Evolutionary conservation across 2,797 vertebrate genomes (phyloP).

Genomic region (Clarias platycephalus): DNA sequence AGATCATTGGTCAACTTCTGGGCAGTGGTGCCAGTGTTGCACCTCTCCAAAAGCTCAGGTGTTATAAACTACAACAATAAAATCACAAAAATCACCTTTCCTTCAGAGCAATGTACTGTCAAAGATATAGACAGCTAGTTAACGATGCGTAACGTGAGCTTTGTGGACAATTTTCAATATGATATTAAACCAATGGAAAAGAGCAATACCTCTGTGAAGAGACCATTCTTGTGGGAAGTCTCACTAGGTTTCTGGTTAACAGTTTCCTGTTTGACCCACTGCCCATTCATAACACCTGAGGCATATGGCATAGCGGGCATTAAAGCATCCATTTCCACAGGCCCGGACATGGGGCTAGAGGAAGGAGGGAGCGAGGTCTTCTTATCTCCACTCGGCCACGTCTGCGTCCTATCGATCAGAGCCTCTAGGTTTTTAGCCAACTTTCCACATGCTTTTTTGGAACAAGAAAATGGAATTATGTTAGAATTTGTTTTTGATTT

Average conservation of each 20-base stretch:
- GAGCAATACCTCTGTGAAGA: slow-evolving; percentile 54
- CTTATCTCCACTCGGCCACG: slow-evolving; percentile 53
- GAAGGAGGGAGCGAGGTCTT: slow-evolving; percentile 34
- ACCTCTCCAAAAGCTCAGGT: slow-evolving; percentile 64
- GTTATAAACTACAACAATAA: slow-evolving; percentile 61
- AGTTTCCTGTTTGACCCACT: slow-evolving; percentile 54
- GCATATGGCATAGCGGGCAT: slow-evolving; percentile 42
- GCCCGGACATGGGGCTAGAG: slow-evolving; percentile 27
- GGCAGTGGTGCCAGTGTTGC: slow-evolving; percentile 66
- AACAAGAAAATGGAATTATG: slow-evolving; percentile 8
- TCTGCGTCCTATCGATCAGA: slow-evolving; percentile 62
- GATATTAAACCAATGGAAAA: neutral
- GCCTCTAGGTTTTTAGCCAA: slow-evolving; percentile 63
- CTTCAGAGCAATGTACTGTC: neutral
- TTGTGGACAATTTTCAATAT: neutral
- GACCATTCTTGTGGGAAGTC: slow-evolving; percentile 40
- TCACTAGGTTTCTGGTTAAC: slow-evolving; percentile 51
- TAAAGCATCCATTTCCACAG: slow-evolving; percentile 40
- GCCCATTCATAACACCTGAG: slow-evolving; percentile 52
- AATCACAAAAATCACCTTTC: neutral
- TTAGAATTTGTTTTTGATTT: neutral
- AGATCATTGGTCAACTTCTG: slow-evolving; percentile 70
- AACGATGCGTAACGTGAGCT: neutral
- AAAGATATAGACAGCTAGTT: neutral
- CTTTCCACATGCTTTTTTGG: slow-evolving; percentile 63